Conservation (phyloP, 2,113 vertebrate genomes). For the Corythornis madagascariensis region DNA sequence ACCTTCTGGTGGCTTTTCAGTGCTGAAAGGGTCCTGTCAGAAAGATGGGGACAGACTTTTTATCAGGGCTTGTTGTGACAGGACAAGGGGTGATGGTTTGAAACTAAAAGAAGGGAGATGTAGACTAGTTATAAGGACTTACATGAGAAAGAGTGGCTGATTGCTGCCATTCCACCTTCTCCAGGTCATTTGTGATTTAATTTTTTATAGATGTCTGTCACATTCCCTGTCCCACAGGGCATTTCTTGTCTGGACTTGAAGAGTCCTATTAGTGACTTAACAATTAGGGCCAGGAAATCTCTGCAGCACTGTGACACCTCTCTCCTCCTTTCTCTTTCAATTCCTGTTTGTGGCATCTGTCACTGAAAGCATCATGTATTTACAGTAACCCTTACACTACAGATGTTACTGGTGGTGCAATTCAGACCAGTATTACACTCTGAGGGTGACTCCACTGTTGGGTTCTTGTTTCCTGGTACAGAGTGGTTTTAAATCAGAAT, state of each 20-base stretch:
- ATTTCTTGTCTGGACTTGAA: neutral
- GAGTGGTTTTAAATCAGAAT: neutral
- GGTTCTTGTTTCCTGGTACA: neutral
- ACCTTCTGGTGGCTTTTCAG: neutral
- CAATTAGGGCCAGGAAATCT: neutral
- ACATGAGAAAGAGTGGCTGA: neutral
- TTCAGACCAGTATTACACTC: neutral
- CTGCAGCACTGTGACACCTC: neutral
- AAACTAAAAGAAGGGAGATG: neutral
- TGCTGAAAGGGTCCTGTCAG: too few species aligned
- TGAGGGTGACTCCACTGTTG: neutral
- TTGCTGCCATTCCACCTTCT: neutral
- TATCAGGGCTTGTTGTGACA: too few species aligned
- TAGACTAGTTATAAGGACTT: neutral
- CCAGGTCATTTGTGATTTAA: neutral
- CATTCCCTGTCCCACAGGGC: neutral
- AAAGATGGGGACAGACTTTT: too few species aligned
- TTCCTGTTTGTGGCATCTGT: neutral
- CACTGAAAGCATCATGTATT: neutral
- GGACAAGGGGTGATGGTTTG: too few species aligned
- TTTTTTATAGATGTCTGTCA: too few species aligned
- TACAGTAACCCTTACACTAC: neutral
- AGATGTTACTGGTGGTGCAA: neutral
- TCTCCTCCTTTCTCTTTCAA: neutral
- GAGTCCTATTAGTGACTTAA: neutral